Evolutionary conservation across 2,888 invertebrate species (phyloP).

Genomic region (Nomada lathburiana): DNA sequence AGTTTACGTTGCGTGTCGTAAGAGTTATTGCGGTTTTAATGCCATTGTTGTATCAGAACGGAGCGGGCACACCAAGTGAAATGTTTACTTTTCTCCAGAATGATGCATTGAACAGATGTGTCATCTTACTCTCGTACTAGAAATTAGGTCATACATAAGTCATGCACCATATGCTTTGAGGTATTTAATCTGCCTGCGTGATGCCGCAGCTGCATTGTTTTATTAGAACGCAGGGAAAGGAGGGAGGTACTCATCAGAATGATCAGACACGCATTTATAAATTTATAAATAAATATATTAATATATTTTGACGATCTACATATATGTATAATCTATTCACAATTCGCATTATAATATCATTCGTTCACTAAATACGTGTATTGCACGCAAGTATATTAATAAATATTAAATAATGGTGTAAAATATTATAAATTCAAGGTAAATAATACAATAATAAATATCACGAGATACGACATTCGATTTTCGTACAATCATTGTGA

Average conservation of each 20-base stretch:
- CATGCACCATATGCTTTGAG: constrained; percentile 47
- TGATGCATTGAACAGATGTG: constrained; percentile 69
- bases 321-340: constrained; percentile 27
- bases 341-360: constrained; percentile 52
- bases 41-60: not conserved
- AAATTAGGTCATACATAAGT: constrained; percentile 71
- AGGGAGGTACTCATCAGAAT: not conserved
- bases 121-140: constrained; percentile 56
- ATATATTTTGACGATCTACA: constrained; percentile 38
- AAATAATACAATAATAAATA: constrained; percentile 54
- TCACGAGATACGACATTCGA: constrained; percentile 13
- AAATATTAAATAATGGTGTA: constrained; percentile 51
- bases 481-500: not conserved
- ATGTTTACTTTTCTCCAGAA: constrained; percentile 13
- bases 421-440: constrained; percentile 22
- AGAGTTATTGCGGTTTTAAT: not conserved
- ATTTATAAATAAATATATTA: constrained; percentile 39
- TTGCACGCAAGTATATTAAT: constrained; percentile 64
- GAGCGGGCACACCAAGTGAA: not conserved
- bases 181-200: constrained; percentile 10
- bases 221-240: not conserved
- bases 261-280: not conserved
- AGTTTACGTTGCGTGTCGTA: not conserved
- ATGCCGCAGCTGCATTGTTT: not conserved
- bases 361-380: constrained; percentile 50